Evolutionary conservation across 37 sponge, comb jelly and placozoan species (phyloP).

Genomic region (Tethya wilhelma): DNA sequence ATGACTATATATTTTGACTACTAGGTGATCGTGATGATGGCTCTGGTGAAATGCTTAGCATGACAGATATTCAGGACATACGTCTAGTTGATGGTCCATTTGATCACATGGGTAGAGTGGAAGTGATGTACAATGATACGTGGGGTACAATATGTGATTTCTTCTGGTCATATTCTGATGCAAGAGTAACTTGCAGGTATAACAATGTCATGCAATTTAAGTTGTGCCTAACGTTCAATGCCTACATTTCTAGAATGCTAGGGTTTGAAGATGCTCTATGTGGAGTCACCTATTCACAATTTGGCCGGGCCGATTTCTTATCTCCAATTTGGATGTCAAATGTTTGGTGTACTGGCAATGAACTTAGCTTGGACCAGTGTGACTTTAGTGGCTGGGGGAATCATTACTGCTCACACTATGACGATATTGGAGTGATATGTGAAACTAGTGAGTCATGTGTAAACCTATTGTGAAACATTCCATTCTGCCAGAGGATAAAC

Average conservation of each 20-base stretch:
- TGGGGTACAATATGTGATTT: too few relatives aligned
- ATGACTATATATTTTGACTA: too few relatives aligned
- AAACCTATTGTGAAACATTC: not conserved
- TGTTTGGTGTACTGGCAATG: slow-evolving; percentile 7
- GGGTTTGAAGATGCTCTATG: slow-evolving; percentile 17
- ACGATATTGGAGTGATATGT: not conserved
- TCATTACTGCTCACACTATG: not conserved
- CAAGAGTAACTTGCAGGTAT: too few relatives aligned
- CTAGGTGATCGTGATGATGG: too few relatives aligned
- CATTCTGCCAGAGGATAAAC: not conserved
- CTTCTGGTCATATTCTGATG: too few relatives aligned
- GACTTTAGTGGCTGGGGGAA: slow-evolving; percentile 17
- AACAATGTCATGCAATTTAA: too few relatives aligned
- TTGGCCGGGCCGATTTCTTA: not conserved
- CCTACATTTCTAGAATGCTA: slow-evolving; percentile 36
- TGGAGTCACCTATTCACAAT: not conserved
- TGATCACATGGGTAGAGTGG: too few relatives aligned
- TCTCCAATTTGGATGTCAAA: slow-evolving; percentile 28
- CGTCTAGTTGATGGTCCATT: too few relatives aligned
- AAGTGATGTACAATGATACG: too few relatives aligned
- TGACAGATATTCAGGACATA: too few relatives aligned
- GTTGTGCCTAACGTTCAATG: too few relatives aligned
- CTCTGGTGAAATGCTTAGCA: too few relatives aligned
- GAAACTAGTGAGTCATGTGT: not conserved
- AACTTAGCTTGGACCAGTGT: slow-evolving; percentile 9